Percentiles rank a stretch among this genome's conserved stretches.
phyloP scores from a whole-genome alignment of 2,113 vertebrate species.

The Entomyzon cyanotis region DNA sequence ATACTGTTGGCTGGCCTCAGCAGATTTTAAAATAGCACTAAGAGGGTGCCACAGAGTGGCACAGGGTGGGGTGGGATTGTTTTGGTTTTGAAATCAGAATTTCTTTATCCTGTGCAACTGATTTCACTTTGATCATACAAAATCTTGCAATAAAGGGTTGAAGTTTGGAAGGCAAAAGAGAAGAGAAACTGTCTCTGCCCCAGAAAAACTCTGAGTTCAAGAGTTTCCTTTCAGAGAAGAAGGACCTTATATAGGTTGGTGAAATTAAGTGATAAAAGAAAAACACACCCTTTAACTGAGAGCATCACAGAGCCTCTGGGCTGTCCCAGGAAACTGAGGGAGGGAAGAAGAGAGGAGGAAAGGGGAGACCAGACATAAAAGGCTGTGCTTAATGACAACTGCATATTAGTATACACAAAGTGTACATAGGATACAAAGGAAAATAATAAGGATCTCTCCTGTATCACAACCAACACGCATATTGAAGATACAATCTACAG shows the following conservation, averaged over 20 bases:
- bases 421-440: not conserved
- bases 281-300: not conserved
- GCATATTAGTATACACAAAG: not conserved
- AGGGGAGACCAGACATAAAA: not conserved
- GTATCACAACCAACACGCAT: not conserved
- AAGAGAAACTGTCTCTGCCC: constrained; percentile 4
- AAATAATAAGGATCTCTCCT: not conserved
- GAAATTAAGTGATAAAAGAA: not conserved
- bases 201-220: not conserved
- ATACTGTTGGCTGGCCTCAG: not conserved
- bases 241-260: not conserved
- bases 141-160: not conserved
- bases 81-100: not conserved
- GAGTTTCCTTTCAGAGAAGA: not conserved
- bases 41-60: not conserved
- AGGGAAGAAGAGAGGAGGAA: not conserved
- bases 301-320: not conserved
- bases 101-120: not conserved
- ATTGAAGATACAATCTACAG: not conserved
- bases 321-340: not conserved
- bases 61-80: not conserved
- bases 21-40: not conserved
- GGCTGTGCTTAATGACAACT: not conserved
- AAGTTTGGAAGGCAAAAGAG: not conserved
- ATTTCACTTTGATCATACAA: not conserved